A percentile compares a stretch with the other conserved stretches of the same genome.
phyloP scores from a whole-genome alignment of 2,113 vertebrate genomes.

The Cinclus mexicanus region DNA sequence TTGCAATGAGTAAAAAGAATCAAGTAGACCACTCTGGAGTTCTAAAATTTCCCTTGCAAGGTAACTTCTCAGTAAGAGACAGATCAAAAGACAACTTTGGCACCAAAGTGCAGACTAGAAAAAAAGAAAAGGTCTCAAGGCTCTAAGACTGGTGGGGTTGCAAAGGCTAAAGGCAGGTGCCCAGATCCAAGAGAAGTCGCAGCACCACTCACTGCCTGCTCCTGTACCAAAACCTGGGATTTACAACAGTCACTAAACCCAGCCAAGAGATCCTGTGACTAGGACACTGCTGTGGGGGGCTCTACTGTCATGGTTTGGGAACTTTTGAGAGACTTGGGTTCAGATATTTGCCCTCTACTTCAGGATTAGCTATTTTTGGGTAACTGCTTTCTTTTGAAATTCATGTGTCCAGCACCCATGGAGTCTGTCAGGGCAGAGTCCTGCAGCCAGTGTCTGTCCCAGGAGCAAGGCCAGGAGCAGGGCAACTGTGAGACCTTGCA shows the following conservation, averaged over 20 bases:
- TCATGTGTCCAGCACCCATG: accelerated
- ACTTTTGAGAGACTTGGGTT: background rate
- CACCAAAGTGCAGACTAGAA: background rate
- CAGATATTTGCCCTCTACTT: background rate
- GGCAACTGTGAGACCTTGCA: accelerated
- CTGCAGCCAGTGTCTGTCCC: background rate
- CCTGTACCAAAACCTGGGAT: background rate
- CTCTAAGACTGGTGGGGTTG: background rate
- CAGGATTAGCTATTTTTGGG: background rate
- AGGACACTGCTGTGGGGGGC: background rate
- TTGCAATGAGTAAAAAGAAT: background rate
- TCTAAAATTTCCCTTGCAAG: background rate
- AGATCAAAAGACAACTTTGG: background rate
- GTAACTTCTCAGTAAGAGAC: background rate
- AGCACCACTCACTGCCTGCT: accelerated
- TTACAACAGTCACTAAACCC: accelerated
- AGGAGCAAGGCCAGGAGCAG: background rate
- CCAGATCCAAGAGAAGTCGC: background rate
- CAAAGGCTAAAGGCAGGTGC: background rate
- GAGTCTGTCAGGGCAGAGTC: background rate
- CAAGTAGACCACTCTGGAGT: background rate
- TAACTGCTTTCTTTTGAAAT: background rate
- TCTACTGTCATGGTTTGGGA: background rate
- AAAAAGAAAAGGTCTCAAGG: background rate
- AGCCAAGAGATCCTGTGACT: accelerated